Base-by-base conservation (phyloP, 1,140 invertebrate species). In the Tyrophagus putrescentiae region DNA sequence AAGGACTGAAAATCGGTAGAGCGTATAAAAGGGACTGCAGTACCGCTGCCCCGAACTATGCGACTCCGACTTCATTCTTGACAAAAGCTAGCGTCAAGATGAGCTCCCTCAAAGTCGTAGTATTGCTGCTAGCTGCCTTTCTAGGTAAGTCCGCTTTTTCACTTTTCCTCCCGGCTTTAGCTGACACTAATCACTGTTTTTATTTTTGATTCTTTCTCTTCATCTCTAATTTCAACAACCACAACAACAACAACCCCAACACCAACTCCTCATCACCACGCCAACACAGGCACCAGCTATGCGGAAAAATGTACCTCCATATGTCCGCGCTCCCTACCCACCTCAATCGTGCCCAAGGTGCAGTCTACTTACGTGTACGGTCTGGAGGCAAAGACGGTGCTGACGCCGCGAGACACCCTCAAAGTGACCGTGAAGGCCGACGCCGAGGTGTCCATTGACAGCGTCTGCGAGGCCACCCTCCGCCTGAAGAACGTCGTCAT, bases 391-490 rank as follows among this genome's bases (percentile, higher is more conserved):
- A 36, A 57, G 23, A 57, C 56, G 13, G 16, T 39, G 5, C 56
- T 57, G 5, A 39, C 36, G 18, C 33, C 36, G 16, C 32, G 36
- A 2, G 56, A 57, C 31, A 42, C 13, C n/a, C 56, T 41, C 39
- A 36, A 57, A 29, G 56, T 57, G 3, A 42, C 33, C 1, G 28
- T 57, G 7, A 57, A 57, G 25, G 56, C 36, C n/a, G 36, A 57
- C n/a, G 56, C 27, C 27, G 56, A 57, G 29, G 56, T 57, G n/a
- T 7, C 32, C 16, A 4, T 57, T n/a, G 11, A 18, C 4, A 42
- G 56, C 16, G 21, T 2, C 13, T 57, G 56, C 21, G 56, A 57
- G 32, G 16, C 36, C 4, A 65, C 27, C n/a, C 18, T 60, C 11
- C 13, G 31, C 11, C 27, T 60, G 21, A 9, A 50, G 23, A 50